Evolutionary conservation across 2,797 vertebrate genomes (phyloP).

Genomic region (Poeciliopsis presidionis): DNA sequence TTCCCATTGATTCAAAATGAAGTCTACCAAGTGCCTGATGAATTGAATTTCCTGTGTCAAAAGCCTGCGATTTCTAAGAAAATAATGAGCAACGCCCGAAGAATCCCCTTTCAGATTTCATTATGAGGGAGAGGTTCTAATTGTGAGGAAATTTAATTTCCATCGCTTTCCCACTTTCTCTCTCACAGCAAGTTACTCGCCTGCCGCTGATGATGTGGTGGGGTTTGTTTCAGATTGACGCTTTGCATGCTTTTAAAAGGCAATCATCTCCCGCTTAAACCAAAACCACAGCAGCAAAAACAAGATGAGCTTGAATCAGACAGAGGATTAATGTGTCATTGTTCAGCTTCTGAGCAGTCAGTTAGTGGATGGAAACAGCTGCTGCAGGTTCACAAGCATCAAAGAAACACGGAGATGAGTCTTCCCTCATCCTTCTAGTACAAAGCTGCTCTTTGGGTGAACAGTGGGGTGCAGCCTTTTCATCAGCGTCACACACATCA

Average conservation of each 20-base stretch:
- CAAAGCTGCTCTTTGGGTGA: slow-evolving; percentile 61
- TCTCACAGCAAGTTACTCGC: slow-evolving; percentile 41
- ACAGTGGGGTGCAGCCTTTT: slow-evolving; percentile 58
- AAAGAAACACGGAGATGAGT: slow-evolving; percentile 30
- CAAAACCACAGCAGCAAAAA: slow-evolving; percentile 53
- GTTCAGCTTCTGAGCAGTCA: slow-evolving; percentile 24
- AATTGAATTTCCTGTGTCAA: slow-evolving; percentile 80
- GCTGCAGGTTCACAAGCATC: slow-evolving; percentile 46
- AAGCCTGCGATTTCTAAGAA: slow-evolving; percentile 75
- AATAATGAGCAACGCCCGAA: slow-evolving; percentile 80
- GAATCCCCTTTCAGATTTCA: slow-evolving; percentile 78
- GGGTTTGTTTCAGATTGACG: slow-evolving; percentile 49
- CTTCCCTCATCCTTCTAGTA: slow-evolving; percentile 54
- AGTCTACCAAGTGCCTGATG: slow-evolving; percentile 75
- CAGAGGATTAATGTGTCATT: slow-evolving; percentile 29
- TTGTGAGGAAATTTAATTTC: slow-evolving; percentile 77
- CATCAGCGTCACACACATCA: slow-evolving; percentile 62
- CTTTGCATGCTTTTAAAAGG: slow-evolving; percentile 54
- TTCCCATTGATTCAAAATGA: slow-evolving; percentile 76
- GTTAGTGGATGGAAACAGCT: slow-evolving; percentile 21
- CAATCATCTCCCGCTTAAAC: slow-evolving; percentile 50
- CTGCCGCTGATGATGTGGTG: slow-evolving; percentile 44
- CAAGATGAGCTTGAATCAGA: slow-evolving; percentile 25
- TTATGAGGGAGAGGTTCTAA: slow-evolving; percentile 79
- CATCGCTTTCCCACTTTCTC: slow-evolving; percentile 45